Evolutionary conservation across 2,797 vertebrate genomes (phyloP).

Genomic region (Hafferia zeledoni): DNA sequence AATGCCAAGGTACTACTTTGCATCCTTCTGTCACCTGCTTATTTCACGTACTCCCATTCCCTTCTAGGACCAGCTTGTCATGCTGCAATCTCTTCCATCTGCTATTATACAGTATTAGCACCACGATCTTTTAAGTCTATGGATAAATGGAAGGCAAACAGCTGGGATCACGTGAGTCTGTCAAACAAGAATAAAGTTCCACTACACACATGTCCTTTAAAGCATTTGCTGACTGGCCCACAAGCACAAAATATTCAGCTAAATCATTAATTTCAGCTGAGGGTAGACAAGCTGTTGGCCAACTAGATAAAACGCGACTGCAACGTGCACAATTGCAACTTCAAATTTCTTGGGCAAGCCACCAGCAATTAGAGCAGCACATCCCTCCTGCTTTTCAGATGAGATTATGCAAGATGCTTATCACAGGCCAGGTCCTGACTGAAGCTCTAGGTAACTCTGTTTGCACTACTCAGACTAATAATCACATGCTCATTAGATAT

Average conservation of each 20-base stretch:
- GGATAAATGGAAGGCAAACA: background rate
- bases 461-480: background rate
- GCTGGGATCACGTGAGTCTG: background rate
- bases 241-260: background rate
- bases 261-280: background rate
- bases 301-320: background rate
- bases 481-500: background rate
- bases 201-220: background rate
- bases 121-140: background rate
- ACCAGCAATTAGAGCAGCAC: background rate
- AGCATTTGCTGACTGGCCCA: background rate
- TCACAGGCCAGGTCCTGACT: background rate
- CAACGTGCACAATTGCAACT: rapidly evolving
- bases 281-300: background rate
- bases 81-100: background rate
- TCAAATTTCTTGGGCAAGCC: background rate
- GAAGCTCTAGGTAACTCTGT: background rate
- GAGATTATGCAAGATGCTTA: background rate
- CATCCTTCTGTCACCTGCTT: background rate
- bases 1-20: background rate
- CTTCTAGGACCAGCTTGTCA: background rate
- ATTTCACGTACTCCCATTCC: background rate
- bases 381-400: background rate
- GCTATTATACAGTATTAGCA: background rate
- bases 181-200: background rate